Percentiles rank a stretch among this genome's conserved stretches.
Conservation (phyloP, 2,113 vertebrate genomes). For the Heterotis niloticus region DNA sequence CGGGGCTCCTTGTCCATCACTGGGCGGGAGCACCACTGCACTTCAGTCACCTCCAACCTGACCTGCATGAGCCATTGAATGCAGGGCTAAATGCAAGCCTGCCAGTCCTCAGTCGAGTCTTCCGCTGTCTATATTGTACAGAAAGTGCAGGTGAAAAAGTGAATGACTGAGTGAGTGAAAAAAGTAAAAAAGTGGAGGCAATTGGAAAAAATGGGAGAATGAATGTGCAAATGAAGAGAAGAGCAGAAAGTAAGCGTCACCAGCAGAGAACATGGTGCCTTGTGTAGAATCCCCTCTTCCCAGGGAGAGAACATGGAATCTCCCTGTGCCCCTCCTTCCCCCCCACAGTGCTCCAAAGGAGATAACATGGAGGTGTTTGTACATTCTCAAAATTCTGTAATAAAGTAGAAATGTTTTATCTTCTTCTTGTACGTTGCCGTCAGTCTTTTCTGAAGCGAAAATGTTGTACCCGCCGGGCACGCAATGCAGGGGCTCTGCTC, state of each 20-base stretch:
- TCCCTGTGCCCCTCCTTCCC: slow-evolving; percentile 34
- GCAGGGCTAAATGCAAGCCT: background rate
- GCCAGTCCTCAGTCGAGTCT: slow-evolving; percentile 56
- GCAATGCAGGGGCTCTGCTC: background rate
- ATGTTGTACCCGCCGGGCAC: background rate
- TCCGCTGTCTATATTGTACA: slow-evolving; percentile 79
- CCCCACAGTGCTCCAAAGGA: slow-evolving; percentile 44
- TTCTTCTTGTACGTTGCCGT: slow-evolving; percentile 49
- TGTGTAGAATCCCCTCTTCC: slow-evolving; percentile 1
- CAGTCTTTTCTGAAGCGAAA: background rate
- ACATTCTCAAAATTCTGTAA: slow-evolving; percentile 84
- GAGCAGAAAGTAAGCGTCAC: background rate
- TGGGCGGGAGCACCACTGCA: background rate
- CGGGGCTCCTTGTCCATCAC: background rate
- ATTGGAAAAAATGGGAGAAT: background rate
- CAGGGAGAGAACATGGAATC: background rate
- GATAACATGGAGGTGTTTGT: slow-evolving; percentile 76
- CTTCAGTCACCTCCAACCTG: background rate
- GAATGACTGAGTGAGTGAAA: slow-evolving; percentile 22
- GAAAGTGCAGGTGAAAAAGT: slow-evolving; percentile 6
- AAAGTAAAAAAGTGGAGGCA: background rate
- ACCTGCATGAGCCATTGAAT: background rate
- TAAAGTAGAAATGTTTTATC: slow-evolving; percentile 81
- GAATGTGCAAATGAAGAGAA: background rate
- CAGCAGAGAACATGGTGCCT: background rate